Conservation (phyloP, 1,140 invertebrate species). For the Berghia stephanieae region DNA sequence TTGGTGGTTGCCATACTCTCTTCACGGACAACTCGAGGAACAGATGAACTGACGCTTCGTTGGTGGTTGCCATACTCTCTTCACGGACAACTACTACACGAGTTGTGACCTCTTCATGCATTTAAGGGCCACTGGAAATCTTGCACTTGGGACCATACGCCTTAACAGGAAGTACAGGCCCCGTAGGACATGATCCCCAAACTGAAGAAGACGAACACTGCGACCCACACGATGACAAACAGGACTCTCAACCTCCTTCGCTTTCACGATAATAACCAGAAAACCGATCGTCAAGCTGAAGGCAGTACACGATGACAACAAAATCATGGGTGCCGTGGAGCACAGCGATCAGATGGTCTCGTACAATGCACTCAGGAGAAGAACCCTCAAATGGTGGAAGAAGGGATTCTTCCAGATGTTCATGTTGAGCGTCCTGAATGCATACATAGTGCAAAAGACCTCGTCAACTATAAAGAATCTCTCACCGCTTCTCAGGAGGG, state of each 20-base stretch:
- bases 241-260: no score
- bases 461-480: no score
- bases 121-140: constrained; percentile 12
- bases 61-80: constrained; percentile 29
- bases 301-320: constrained; percentile 10
- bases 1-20: no score
- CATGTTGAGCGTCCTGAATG: constrained; percentile 5
- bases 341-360: constrained; percentile 30
- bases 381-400: constrained; percentile 37
- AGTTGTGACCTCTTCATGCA: no score
- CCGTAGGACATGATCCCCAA: background rate
- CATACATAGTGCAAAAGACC: constrained; percentile 26
- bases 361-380: background rate
- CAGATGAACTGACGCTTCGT: constrained; percentile 26
- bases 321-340: constrained; percentile 29
- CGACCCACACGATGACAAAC: background rate
- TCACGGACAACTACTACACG: no score
- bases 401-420: constrained; percentile 29
- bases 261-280: no score
- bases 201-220: constrained; percentile 1
- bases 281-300: background rate
- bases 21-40: no score
- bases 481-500: no score
- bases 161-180: constrained; percentile 7
- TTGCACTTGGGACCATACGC: constrained; percentile 25